These are phyloP conservation scores for Fragum fragum DNA, from an alignment of 2,888 invertebrate genomes.

Conservation along the genomic window DNA sequence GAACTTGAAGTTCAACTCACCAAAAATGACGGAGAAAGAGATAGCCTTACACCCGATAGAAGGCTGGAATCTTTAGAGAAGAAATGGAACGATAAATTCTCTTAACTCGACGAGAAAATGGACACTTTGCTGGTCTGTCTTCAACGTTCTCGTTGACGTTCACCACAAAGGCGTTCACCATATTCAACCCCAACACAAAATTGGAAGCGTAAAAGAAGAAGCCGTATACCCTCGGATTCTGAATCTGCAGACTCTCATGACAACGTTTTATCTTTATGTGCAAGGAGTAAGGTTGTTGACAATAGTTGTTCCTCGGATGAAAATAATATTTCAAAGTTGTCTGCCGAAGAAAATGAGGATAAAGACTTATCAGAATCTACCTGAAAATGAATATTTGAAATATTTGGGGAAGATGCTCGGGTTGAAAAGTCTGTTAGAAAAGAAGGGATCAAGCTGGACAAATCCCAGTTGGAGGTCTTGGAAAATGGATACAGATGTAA, in stretches of 20 bases:
- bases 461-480: too few relatives aligned
- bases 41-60: background rate
- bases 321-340: background rate
- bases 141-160: background rate
- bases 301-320: background rate
- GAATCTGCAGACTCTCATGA: background rate
- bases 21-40: background rate
- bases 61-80: background rate
- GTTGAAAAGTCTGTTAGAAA: too few relatives aligned
- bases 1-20: background rate
- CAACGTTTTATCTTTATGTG: too few relatives aligned
- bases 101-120: background rate
- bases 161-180: constrained; percentile 9
- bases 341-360: background rate
- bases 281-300: background rate
- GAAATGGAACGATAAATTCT: background rate
- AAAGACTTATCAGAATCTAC: background rate
- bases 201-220: background rate
- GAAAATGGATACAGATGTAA: constrained; percentile 25
- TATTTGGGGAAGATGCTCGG: too few relatives aligned
- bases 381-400: background rate
- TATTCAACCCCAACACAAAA: background rate
- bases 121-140: too few relatives aligned
- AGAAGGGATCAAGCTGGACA: too few relatives aligned
- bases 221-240: background rate